Evolutionary conservation across 2,888 invertebrate species (phyloP), one percentile per base, ranked within the genome.

Genomic region (Timandra comae): DNA sequence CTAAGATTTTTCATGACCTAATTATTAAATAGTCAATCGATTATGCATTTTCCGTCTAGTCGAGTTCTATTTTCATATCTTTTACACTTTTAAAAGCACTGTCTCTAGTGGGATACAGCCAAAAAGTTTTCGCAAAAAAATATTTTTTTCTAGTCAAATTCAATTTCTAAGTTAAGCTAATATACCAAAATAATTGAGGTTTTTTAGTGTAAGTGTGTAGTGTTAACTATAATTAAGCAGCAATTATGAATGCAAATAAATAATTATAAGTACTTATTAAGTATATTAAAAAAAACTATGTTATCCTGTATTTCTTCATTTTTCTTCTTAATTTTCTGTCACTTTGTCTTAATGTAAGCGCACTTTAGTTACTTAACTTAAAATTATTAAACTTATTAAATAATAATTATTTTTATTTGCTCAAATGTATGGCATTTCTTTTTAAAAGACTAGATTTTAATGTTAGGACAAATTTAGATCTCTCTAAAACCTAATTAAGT

Each of bases 121-220:
- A 79, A 80, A 63, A 43, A 47, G 52, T n/a, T 53, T 69, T 63
- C 65, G 71, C 59, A 63, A 74, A 78, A 75, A 80, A 78, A 82
- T 81, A 82, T 81, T 81, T 70, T 80, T 82, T 65, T 84, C 84
- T 84, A 84, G 84, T 84, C 84, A 84, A 16, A 73, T 68, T 59
- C 55, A 45, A 51, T 67, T 60, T 64, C 56, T 74, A 72, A 73
- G 77, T 65, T 78, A 72, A 48, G 24, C 24, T 24, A 7, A 65
- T n/a, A 72, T 72, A 79, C 79, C 77, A 79, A 78, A 77, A 63
- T 57, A 49, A 16, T n/a, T n/a, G n/a, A 16, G 16, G 16, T 16
- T 16, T n/a, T 16, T 16, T 16, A 16, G 3, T n/a, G n/a, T 16
- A 16, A 16, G 16, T 16, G 16, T 16, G 43, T 43, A 45, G 34